Base-by-base conservation (phyloP, 2,888 invertebrate species). In the Brachynemurus nebulosus region DNA sequence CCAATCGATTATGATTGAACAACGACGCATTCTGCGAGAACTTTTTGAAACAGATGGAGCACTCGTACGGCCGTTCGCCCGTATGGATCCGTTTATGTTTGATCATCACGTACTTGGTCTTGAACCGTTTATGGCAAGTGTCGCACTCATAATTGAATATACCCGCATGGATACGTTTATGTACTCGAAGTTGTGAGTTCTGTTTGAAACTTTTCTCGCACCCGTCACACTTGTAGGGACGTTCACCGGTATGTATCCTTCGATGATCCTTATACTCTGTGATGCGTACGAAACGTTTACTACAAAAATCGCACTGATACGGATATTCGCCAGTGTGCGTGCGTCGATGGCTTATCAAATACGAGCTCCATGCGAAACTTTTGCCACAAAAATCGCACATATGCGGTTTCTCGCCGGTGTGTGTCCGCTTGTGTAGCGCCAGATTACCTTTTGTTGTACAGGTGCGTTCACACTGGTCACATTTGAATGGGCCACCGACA, bases 311-410 rank as follows among this genome's bases (percentile, higher is more conserved):
- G 17, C 70, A 70, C 0, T 53, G 40, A 40, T 57, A 70, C 0
- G 69, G 69, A 1, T 63, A 55, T 45, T 69, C 69, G 44, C 69
- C 68, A 0, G 66, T 59, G 38, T 70, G 70, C 0, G 65, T 68
- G 8, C 43, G 21, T 7, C 21, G 16, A 11, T 44, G 43, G 14
- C 34, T 44, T 21, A 21, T 37, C 30, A 44, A 27, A 44, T 34
- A 21, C 5, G 30, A 27, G 11, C 37, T 46, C 50, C 51, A 18
- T 4, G 20, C 33, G 11, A 37, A 46, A 9, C 12, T 23, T 42
- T 38, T 46, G 9, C 30, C 16, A 44, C 43, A 44, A 9, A 37
- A 12, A 8, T 33, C 34, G 18, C 43, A 44, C 17, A 12, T 23
- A 12, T 44, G 30, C 12, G 43, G 43, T 25, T 44, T 44, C 30